phyloP scores from a whole-genome alignment of 2,797 vertebrate species.

The Micropoecilia bifurca region DNA sequence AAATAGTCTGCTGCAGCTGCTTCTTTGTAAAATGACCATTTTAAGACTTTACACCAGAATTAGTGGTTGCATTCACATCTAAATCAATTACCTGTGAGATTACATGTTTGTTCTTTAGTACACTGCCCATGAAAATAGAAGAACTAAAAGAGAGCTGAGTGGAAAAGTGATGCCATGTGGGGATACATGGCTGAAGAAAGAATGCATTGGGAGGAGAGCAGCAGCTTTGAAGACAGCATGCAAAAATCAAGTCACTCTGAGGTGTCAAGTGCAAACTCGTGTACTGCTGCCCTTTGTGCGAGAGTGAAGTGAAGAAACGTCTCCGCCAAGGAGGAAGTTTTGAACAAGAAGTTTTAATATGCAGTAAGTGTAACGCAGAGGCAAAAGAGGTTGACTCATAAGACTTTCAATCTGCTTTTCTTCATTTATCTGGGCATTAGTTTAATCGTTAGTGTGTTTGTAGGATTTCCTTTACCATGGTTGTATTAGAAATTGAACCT shows the following conservation, averaged over 20 bases:
- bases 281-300: slow-evolving; percentile 4
- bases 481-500: slow-evolving; percentile 65
- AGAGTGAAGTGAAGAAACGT: slow-evolving; percentile 11
- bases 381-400: slow-evolving; percentile 36
- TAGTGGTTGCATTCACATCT: neutral
- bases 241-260: slow-evolving; percentile 7
- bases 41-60: neutral
- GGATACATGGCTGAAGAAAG: slow-evolving; percentile 1
- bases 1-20: neutral
- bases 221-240: slow-evolving; percentile 7
- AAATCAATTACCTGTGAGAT: neutral
- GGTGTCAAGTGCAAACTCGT: slow-evolving; percentile 10
- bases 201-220: neutral
- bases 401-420: slow-evolving; percentile 51
- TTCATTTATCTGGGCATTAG: slow-evolving; percentile 62
- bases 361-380: slow-evolving; percentile 5
- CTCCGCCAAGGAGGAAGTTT: neutral
- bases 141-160: neutral
- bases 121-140: neutral
- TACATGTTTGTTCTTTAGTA: neutral
- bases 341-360: slow-evolving; percentile 17
- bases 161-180: slow-evolving; percentile 11
- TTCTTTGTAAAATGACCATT: slow-evolving; percentile 16
- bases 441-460: slow-evolving; percentile 55
- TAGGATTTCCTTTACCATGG: slow-evolving; percentile 63